Conservation (phyloP, 2,113 vertebrate genomes). For the Perognathus longimembris region DNA sequence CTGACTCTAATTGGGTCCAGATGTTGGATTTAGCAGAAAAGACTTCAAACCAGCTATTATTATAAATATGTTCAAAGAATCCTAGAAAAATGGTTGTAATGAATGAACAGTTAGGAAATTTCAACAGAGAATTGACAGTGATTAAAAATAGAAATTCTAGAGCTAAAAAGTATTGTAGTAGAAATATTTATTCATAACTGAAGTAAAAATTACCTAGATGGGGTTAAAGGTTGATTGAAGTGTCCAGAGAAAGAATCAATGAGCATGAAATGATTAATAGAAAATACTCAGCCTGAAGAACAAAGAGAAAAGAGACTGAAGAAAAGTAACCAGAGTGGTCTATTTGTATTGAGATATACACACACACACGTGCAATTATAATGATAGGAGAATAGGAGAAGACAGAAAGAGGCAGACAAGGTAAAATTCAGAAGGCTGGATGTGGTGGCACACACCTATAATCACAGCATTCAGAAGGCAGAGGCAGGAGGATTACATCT, state of each 20-base stretch:
- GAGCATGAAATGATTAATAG: conserved; percentile 15
- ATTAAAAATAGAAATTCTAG: conserved; percentile 43
- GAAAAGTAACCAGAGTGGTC: background rate
- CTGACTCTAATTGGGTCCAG: conserved; percentile 3
- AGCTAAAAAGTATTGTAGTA: conserved; percentile 15
- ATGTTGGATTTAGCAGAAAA: conserved; percentile 30
- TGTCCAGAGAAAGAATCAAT: conserved; percentile 12
- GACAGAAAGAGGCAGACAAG: background rate
- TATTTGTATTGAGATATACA: background rate
- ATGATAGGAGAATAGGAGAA: background rate
- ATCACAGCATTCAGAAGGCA: too few relatives aligned
- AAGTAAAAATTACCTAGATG: background rate
- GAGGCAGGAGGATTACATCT: too few relatives aligned
- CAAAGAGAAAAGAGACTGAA: background rate
- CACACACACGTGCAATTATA: background rate
- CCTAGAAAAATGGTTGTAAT: conserved; percentile 30
- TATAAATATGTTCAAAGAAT: conserved; percentile 49
- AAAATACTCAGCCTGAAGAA: background rate
- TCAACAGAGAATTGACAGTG: background rate
- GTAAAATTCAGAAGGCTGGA: background rate
- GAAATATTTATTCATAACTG: conserved; percentile 1
- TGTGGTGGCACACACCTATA: too few relatives aligned
- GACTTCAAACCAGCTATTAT: conserved; percentile 16
- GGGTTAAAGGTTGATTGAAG: background rate
- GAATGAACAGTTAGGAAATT: conserved; percentile 25